Evolutionary conservation across 2,888 invertebrate genomes (phyloP), one percentile per base, ranked within the genome.

Genomic region (Hyposoter didymator): DNA sequence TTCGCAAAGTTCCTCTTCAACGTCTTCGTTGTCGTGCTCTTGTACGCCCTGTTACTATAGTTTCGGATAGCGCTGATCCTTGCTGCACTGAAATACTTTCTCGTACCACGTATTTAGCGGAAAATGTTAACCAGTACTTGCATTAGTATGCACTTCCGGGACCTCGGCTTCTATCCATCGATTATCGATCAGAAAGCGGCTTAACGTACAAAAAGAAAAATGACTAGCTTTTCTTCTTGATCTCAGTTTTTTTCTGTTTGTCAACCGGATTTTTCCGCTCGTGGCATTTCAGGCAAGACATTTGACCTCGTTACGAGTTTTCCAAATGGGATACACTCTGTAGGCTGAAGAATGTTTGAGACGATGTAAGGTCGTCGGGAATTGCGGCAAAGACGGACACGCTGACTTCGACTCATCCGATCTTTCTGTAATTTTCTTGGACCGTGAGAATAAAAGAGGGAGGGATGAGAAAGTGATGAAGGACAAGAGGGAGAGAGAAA

Each of bases 351-450:
- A 72, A 84, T 47, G 52, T 80, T 66, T 72, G 43, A 78, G 76
- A 72, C 66, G 72, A 78, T 73, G 62, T 49, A 62, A 70, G 67
- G 59, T 72, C 78, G 76, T 62, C 39, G 28, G 73, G 72, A 87
- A 82, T 84, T 74, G 79, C 45, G 32, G 52, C 39, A 17, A 79
- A 73, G 67, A 84, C 74, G 82, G 55, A 82, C 66, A 67, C 73
- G 67, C 76, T 64, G 52, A 32, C 28, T 73, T 52, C 32, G 39
- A 64, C 70, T 72, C 52, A 32, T 69, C 74, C 81, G 74, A 67
- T 70, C 70, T 59, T 73, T 79, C 78, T 55, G 64, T 80, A 72
- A 69, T 59, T 66, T 45, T 79, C 72, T 59, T 55, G 47, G 67
- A 73, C 62, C 45, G 28, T 17, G 39, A 52, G 52, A 67, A 55